Conservation (phyloP, 2,113 vertebrate genomes). For the Pollimyrus isidori region DNA sequence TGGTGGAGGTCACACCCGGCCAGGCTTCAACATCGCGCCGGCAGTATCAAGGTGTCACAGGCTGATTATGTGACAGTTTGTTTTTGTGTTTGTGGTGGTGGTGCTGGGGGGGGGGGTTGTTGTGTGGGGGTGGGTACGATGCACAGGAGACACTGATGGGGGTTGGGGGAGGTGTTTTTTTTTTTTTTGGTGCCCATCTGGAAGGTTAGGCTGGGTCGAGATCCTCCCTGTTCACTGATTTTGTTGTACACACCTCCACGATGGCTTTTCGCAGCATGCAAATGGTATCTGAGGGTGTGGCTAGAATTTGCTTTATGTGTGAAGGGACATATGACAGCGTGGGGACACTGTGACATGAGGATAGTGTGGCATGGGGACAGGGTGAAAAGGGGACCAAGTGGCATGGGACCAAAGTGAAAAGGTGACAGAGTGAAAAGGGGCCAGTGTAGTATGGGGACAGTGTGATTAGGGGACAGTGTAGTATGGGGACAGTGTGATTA, state of each 20-base stretch:
- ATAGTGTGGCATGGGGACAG: neutral
- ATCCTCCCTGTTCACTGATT: neutral
- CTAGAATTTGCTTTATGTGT: neutral
- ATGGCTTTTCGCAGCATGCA: neutral
- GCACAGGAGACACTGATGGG: neutral
- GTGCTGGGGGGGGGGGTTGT: too few relatives aligned
- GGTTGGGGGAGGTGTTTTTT: neutral
- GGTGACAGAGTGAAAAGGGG: neutral
- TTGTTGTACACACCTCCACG: neutral
- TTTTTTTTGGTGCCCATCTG: conserved; percentile 2
- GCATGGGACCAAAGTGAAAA: neutral
- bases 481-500: neutral
- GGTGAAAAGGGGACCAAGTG: neutral
- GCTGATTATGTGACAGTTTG: too few relatives aligned
- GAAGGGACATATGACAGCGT: neutral
- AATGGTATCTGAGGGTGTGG: neutral
- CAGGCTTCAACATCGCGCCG: too few relatives aligned
- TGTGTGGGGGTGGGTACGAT: neutral
- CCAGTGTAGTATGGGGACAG: neutral
- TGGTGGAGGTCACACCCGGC: too few relatives aligned
- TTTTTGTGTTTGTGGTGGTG: too few relatives aligned
- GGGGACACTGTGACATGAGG: neutral
- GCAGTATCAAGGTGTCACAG: too few relatives aligned
- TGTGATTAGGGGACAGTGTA: neutral
- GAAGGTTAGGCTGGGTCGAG: neutral